Evolutionary conservation across 2,888 invertebrate species (phyloP).

Genomic region (Drosophila leonis): DNA sequence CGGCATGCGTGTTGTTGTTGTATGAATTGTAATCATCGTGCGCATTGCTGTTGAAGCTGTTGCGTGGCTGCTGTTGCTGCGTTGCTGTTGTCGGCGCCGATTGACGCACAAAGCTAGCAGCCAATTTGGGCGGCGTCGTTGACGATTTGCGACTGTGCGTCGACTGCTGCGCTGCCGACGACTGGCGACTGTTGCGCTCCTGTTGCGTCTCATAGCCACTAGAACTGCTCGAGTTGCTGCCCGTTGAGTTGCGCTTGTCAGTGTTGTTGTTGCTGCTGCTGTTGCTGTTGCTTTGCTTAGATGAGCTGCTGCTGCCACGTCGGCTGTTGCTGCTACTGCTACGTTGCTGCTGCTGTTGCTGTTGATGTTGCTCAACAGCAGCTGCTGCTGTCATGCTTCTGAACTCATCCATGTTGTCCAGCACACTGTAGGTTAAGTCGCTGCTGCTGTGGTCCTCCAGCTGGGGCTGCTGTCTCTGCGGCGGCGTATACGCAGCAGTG

Average conservation of each 20-base stretch:
- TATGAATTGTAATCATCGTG: constrained; percentile 67
- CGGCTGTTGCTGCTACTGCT: constrained; percentile 33
- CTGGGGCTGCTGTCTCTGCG: constrained; percentile 57
- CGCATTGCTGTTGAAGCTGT: constrained; percentile 35
- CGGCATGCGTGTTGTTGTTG: constrained; percentile 65
- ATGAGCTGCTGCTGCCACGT: constrained; percentile 50
- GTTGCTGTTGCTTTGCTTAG: constrained; percentile 39
- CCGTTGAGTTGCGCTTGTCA: constrained; percentile 74
- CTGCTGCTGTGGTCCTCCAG: constrained; percentile 65
- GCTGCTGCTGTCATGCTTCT: constrained; percentile 69
- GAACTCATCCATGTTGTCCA: constrained; percentile 83
- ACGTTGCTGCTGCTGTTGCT: constrained; percentile 45
- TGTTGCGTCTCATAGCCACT: constrained; percentile 67
- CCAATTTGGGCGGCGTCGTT: constrained; percentile 69
- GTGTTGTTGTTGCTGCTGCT: constrained; percentile 41
- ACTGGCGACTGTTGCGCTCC: constrained; percentile 56
- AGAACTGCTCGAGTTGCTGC: constrained; percentile 69
- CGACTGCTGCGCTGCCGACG: constrained; percentile 29
- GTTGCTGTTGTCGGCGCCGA: constrained; percentile 34
- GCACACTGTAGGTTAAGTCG: constrained; percentile 84
- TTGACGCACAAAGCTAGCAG: constrained; percentile 63
- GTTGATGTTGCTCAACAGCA: constrained; percentile 35
- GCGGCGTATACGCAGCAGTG: constrained; percentile 73
- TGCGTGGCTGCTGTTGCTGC: constrained; percentile 45
- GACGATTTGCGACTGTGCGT: constrained; percentile 56